Percentiles rank a stretch among this genome's conserved stretches.
These are phyloP conservation scores for Eustalomyia histrio DNA, from an alignment of 2,888 invertebrate genomes.

Conservation along the genomic window DNA sequence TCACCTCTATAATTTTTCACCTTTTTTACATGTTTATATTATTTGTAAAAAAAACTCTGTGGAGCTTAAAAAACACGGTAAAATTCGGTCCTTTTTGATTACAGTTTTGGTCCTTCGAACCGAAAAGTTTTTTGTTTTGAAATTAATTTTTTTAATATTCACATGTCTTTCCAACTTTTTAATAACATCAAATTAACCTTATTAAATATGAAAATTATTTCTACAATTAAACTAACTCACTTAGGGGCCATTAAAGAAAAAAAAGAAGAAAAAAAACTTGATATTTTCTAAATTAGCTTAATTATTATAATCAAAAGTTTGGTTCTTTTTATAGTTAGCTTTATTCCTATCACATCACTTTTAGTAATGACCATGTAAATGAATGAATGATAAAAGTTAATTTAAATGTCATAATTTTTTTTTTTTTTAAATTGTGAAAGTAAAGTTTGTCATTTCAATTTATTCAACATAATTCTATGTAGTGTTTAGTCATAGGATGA, in stretches of 20 bases:
- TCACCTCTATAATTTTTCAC: too few relatives aligned
- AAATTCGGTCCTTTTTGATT: too few relatives aligned
- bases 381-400: slow-evolving; percentile 39
- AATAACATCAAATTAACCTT: slow-evolving; percentile 47
- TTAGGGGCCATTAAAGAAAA: slow-evolving; percentile 4
- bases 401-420: slow-evolving; percentile 31
- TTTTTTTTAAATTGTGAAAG: not conserved
- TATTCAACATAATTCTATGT: not conserved
- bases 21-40: too few relatives aligned
- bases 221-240: not conserved
- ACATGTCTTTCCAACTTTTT: not conserved
- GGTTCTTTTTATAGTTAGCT: not conserved
- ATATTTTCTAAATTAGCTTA: slow-evolving; percentile 55
- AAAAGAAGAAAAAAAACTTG: not conserved
- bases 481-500: not conserved
- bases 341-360: not conserved
- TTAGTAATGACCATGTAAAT: slow-evolving; percentile 48
- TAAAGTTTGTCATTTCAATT: slow-evolving; percentile 27
- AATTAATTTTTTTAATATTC: too few relatives aligned
- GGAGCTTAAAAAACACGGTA: too few relatives aligned
- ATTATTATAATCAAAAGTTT: slow-evolving; percentile 32
- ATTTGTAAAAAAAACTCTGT: too few relatives aligned
- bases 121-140: too few relatives aligned
- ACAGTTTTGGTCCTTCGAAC: too few relatives aligned
- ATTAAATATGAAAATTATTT: slow-evolving; percentile 19